Evolutionary conservation across 2,888 invertebrate genomes (phyloP), one percentile per base, ranked within the genome.

Genomic region (Ellobium chinense): DNA sequence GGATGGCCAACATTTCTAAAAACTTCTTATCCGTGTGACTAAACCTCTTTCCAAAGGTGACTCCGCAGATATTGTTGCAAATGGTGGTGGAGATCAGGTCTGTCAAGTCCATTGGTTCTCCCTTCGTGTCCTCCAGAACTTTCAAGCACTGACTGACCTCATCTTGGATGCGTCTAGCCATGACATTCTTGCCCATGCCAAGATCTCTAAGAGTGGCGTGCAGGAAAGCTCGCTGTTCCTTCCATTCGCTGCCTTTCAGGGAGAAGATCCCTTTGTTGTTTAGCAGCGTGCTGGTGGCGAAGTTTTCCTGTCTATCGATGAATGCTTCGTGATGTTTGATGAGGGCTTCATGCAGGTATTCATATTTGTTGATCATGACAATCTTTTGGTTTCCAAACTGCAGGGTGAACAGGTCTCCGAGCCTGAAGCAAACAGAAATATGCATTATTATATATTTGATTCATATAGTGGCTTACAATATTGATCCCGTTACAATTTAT

Each of bases 31-130:
- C 80, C 12, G 58, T 68, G 21, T 69, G 62, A 37, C 69, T 54
- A 54, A 76, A 80, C 54, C 80, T 29, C n/a, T 39, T 68, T 4
- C 80, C 76, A 56, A 80, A 76, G 1, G 66, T 31, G 39, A 80
- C 46, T 5, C 39, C 37, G 46, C 69, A 70, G n/a, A 80, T 66
- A 18, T 69, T 34, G 24, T 80, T 80, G 29, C 34, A 62, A 2
- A 70, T 24, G 21, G 36, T 56, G 18, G 70, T 36, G n/a, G 9
- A 36, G n/a, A 70, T 46, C 9, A 70, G 29, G n/a, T 76, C n/a
- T 18, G 37, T 21, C 24, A 80, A 70, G 36, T 80, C 56, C 7
- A 36, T 34, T 18, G 75, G 46, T 39, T 76, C 27, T 21, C 80
- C 80, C 0, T 69, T 63, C 2, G 62, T 36, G 1, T 69, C 37